Evolutionary conservation across 2,888 invertebrate genomes (phyloP).

Genomic region (Hoplodrina blanda): DNA sequence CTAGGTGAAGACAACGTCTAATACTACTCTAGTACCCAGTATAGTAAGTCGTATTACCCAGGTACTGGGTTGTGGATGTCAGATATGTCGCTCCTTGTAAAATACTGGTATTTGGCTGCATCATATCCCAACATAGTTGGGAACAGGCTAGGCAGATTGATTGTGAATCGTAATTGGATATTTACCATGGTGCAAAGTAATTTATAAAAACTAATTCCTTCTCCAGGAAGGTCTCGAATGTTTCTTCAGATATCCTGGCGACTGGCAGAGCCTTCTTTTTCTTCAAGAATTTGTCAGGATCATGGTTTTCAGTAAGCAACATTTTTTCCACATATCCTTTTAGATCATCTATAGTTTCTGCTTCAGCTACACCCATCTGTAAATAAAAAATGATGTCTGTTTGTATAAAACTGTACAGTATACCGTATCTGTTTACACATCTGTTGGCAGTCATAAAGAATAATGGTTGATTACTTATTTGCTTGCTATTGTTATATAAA

Average conservation of each 20-base stretch:
- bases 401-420: background rate
- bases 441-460: background rate
- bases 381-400: constrained; percentile 28
- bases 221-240: constrained; percentile 93
- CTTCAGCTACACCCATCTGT: constrained; percentile 94
- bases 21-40: too few relatives aligned
- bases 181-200: constrained; percentile 96
- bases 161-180: too few relatives aligned
- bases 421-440: background rate
- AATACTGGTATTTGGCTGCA: too few relatives aligned
- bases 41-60: too few relatives aligned
- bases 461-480: background rate
- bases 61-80: too few relatives aligned
- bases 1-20: constrained; percentile 1
- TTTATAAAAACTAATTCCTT: constrained; percentile 95
- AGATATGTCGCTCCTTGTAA: too few relatives aligned
- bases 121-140: too few relatives aligned
- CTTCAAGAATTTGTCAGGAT: constrained; percentile 86
- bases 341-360: constrained; percentile 92
- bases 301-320: constrained; percentile 87
- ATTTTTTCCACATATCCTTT: constrained; percentile 93
- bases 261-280: constrained; percentile 89
- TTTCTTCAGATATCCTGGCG: constrained; percentile 92
- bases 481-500: background rate
- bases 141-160: too few relatives aligned